Base-by-base conservation (phyloP, 2,113 vertebrate species). In the Anolis carolinensis region DNA sequence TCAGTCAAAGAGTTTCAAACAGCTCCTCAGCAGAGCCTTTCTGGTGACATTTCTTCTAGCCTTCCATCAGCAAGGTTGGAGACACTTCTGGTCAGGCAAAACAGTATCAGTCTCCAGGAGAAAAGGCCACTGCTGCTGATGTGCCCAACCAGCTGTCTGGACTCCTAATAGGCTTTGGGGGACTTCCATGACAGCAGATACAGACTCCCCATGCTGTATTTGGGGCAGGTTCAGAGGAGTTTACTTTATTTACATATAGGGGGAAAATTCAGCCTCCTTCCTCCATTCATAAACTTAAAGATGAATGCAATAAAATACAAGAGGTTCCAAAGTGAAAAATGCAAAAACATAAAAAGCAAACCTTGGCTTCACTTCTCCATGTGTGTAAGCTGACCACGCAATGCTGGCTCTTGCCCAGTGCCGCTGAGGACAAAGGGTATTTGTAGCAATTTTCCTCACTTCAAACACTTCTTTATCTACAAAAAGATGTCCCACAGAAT, bases 391-490 rank as follows among this genome's bases (percentile, higher is more conserved):
- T 39, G 87, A 87, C 85, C 90, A 85, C 50, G 81, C 82, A 78
- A 82, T 82, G 59, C 86, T 92, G 65, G 93, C 93, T 50, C 91
- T 94, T 34, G 87, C 84, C 86, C 90, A 91, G 68, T 89, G 62
- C 25, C 32, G 93, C 72, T 82, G 85, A 87, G 63, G 25, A 68
- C 13, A 20, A 59, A 48, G 52, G 5, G 20, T 25, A 84, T 92
- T 86, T 34, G 75, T 70, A 62, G 63, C 74, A 50, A 67, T 84
- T 52, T 90, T 79, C 30, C 34, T 73, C 2, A 21, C 34, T 75
- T 85, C 81, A 83, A 62, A 89, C 73, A 70, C 83, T 23, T 87
- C 88, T 20, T 14, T 79, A 30, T 84, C 52, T 85, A 30, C 23
- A 81, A 81, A 44, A 86, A 74, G n/a, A 65, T 5, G 9, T 48